A percentile compares a stretch with the other conserved stretches of the same genome.
phyloP scores from a whole-genome alignment of 2,113 vertebrate genomes.

The Empidonax alnorum region DNA sequence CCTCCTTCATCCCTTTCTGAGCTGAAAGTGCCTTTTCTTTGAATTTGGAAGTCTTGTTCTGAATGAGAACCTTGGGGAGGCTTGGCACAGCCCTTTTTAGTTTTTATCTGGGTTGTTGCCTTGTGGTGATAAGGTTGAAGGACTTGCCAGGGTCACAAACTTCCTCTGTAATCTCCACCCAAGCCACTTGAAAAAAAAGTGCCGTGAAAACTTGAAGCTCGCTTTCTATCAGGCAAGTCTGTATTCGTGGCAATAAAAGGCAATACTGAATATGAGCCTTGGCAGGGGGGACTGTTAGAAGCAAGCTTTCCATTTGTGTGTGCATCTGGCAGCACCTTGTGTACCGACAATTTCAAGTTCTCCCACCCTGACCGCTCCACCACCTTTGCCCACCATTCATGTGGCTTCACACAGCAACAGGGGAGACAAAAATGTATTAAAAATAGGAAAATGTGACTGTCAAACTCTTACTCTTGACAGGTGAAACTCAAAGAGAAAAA shows the following conservation, averaged over 20 bases:
- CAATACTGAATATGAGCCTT: background rate
- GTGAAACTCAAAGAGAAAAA: background rate
- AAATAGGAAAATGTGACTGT: constrained; percentile 61
- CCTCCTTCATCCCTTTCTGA: background rate
- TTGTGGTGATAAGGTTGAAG: background rate
- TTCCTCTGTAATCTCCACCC: constrained; percentile 45
- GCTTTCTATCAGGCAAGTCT: background rate
- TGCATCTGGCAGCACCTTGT: constrained; percentile 1
- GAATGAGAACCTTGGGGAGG: background rate
- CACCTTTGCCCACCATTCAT: background rate
- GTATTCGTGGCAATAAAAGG: background rate
- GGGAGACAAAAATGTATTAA: background rate
- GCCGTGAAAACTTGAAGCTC: constrained; percentile 4
- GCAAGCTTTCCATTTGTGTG: background rate
- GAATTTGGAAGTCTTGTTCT: background rate
- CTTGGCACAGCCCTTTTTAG: background rate
- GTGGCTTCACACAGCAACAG: constrained; percentile 17
- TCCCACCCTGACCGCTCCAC: background rate
- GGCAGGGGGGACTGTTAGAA: background rate
- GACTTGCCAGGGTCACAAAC: background rate
- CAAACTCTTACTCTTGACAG: background rate
- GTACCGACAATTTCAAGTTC: background rate
- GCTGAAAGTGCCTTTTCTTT: background rate
- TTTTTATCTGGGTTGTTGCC: background rate
- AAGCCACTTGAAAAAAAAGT: background rate